phyloP scores from a whole-genome alignment of 2,797 vertebrate genomes.

The Morelia viridis region DNA sequence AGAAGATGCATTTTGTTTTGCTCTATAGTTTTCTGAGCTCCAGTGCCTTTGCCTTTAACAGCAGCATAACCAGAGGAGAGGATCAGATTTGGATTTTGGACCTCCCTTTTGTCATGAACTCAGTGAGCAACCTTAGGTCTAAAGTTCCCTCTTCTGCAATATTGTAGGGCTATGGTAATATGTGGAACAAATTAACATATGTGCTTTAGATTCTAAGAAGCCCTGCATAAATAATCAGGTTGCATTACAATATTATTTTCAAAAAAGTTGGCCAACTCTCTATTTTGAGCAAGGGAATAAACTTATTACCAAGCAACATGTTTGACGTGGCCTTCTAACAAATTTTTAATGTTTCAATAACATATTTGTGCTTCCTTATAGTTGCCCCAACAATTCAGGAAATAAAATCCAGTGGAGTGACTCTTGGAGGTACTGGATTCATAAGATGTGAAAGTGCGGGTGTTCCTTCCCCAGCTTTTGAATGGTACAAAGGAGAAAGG shows the following conservation, averaged over 20 bases:
- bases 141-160: neutral
- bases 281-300: neutral
- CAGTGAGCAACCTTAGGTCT: neutral
- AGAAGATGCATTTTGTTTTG: neutral
- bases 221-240: too few relatives aligned
- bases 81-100: neutral
- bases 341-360: conserved; percentile 1
- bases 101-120: neutral
- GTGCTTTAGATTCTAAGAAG: neutral
- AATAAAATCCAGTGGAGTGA: conserved; percentile 89
- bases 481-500: conserved; percentile 98
- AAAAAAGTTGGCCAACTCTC: neutral
- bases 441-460: conserved; percentile 95
- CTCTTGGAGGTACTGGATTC: conserved; percentile 87
- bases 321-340: neutral
- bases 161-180: neutral
- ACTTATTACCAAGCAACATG: neutral
- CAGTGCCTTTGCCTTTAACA: neutral
- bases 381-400: conserved; percentile 95
- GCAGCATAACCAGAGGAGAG: neutral
- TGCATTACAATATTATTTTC: neutral
- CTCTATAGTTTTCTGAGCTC: neutral
- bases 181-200: neutral
- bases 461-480: conserved; percentile 88
- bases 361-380: conserved; percentile 72